Base-by-base conservation (phyloP, 2,888 invertebrate species). In the Acheta domesticus region DNA sequence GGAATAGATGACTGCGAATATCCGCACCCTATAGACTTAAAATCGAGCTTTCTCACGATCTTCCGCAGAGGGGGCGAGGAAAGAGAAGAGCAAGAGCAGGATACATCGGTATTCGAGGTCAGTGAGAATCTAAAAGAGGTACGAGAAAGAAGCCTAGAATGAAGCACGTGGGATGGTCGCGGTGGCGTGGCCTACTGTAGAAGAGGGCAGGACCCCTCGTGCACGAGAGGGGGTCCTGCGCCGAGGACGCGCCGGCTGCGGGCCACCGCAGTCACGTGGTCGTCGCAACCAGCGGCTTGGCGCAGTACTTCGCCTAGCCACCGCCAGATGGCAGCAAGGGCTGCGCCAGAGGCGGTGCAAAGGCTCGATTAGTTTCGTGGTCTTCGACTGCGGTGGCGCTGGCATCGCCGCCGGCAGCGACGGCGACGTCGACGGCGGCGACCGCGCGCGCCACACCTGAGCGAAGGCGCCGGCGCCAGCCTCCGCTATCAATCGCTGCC, bases 231-330 rank as follows among this genome's bases (percentile, higher is more conserved):
- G 62, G 62, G 62, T 62, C n/a, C 62, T n/a, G 62, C 62, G 62
- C 14, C n/a, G 62, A 62, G 62, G 62, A n/a, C 62, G 62, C 62
- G 62, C 62, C 62, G n/a, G 16, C n/a, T 62, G 62, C 62, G 62
- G n/a, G n/a, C n/a, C 14, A 62, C 62, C 62, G 62, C 14, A n/a
- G 62, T 62, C 62, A 62, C 62, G 62, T 62, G 62, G 62, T n/a
- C 75, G 83, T 89, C 87, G 78, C 89, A 89, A 83, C 89, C 89
- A 85, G 88, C 88, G 81, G 84, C 83, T 83, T 83, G 79, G 82
- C 80, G 79, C 78, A 49, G 36, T 48, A 49, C 49, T 77, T 77
- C 77, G 14, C 5, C n/a, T 36, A 36, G 50, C 20, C 48, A 49
- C 75, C 23, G 48, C 75, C 23, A 48, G 48, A 75, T 75, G 23